These are phyloP conservation scores for Nothoprocta perdicaria DNA, from an alignment of 2,113 vertebrate species.

Conservation along the genomic window DNA sequence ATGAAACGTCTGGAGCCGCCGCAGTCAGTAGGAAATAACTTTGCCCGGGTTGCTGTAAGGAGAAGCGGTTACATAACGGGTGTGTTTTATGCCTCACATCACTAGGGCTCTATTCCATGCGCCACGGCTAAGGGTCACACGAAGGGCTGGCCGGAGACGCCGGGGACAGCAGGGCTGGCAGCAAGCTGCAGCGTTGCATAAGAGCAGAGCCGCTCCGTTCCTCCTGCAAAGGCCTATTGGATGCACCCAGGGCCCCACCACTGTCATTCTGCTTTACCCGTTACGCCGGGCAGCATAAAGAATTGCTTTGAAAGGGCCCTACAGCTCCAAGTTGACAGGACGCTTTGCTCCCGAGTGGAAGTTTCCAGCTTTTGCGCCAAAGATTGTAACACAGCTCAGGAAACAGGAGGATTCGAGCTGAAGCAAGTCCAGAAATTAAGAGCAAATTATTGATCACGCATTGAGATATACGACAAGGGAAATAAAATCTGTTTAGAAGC, in stretches of 20 bases:
- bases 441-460: rapidly evolving
- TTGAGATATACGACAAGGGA: rapidly evolving
- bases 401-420: neutral
- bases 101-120: rapidly evolving
- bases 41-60: neutral
- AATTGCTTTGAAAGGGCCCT: slow-evolving; percentile 30
- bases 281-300: neutral
- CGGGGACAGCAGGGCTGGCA: neutral
- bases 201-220: neutral
- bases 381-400: neutral
- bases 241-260: neutral
- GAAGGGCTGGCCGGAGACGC: neutral
- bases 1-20: neutral
- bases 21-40: neutral
- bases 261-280: slow-evolving; percentile 32
- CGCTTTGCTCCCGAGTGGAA: neutral
- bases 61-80: neutral
- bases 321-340: neutral
- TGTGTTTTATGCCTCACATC: neutral
- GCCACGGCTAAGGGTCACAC: neutral
- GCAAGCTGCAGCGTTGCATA: neutral
- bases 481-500: neutral
- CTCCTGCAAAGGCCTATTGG: neutral
- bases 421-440: neutral
- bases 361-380: neutral